Evolutionary conservation across 2,113 vertebrate genomes (phyloP).

Genomic region (Cinclus mexicanus): DNA sequence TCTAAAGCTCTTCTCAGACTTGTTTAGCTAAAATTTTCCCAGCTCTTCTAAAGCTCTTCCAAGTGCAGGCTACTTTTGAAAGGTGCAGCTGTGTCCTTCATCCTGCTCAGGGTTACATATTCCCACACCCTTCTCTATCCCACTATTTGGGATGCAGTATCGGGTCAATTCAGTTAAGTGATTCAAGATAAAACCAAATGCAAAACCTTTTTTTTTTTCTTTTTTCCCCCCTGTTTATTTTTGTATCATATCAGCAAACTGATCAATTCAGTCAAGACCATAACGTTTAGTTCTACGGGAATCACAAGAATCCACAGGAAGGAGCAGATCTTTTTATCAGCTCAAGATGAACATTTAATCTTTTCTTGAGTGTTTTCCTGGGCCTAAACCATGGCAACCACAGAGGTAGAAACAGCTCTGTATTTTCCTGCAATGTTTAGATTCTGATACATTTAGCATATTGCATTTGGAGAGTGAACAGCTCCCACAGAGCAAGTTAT

Average conservation of each 20-base stretch:
- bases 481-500: neutral
- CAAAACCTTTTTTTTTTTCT: neutral
- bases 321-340: neutral
- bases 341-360: neutral
- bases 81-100: neutral
- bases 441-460: neutral
- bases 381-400: neutral
- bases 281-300: accelerated
- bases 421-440: neutral
- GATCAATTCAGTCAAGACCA: neutral
- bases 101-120: neutral
- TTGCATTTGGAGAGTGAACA: neutral
- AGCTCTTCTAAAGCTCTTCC: neutral
- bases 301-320: neutral
- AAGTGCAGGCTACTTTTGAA: neutral
- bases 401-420: neutral
- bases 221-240: neutral
- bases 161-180: neutral
- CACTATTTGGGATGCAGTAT: neutral
- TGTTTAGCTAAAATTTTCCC: neutral
- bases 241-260: neutral
- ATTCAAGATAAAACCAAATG: neutral
- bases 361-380: neutral
- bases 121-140: neutral
- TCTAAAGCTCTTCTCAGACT: neutral